Evolutionary conservation across 2,888 invertebrate species (phyloP).

Genomic region (Drosophila leonis): DNA sequence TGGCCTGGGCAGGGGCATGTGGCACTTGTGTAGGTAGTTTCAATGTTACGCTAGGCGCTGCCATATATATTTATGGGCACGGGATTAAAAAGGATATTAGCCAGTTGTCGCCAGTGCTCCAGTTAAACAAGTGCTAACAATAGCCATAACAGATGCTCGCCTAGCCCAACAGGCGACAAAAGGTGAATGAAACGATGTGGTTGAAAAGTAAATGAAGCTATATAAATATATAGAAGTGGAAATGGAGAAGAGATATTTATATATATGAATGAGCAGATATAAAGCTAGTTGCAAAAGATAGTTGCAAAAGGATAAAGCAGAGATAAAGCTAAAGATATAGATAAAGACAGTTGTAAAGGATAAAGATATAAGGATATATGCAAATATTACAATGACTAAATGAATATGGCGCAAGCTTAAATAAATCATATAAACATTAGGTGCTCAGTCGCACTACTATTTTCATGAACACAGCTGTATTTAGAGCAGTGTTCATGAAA

Average conservation of each 20-base stretch:
- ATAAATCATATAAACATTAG: too few relatives aligned
- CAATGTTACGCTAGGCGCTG: conserved; percentile 44
- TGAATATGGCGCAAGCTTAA: too few relatives aligned
- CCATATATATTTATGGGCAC: conserved; percentile 66
- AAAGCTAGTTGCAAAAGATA: too few relatives aligned
- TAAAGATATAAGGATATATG: too few relatives aligned
- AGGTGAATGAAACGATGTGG: conserved; percentile 14
- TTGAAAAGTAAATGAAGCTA: not conserved
- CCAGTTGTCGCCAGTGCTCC: conserved; percentile 48
- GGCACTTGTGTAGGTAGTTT: conserved; percentile 34
- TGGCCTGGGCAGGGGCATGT: not conserved
- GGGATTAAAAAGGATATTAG: conserved; percentile 71
- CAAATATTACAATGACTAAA: too few relatives aligned
- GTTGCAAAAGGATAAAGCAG: too few relatives aligned
- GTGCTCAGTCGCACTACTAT: too few relatives aligned
- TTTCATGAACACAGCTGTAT: too few relatives aligned
- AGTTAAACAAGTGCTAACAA: conserved; percentile 46
- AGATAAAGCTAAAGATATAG: too few relatives aligned
- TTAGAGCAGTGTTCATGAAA: too few relatives aligned
- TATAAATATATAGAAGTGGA: not conserved
- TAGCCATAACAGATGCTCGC: conserved; percentile 39
- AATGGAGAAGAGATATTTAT: not conserved
- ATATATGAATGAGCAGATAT: not conserved
- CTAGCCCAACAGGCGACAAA: conserved; percentile 45
- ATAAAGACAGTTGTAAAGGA: too few relatives aligned